phyloP scores from a whole-genome alignment of 2,888 invertebrate species.

The Ormyrus thymus region DNA sequence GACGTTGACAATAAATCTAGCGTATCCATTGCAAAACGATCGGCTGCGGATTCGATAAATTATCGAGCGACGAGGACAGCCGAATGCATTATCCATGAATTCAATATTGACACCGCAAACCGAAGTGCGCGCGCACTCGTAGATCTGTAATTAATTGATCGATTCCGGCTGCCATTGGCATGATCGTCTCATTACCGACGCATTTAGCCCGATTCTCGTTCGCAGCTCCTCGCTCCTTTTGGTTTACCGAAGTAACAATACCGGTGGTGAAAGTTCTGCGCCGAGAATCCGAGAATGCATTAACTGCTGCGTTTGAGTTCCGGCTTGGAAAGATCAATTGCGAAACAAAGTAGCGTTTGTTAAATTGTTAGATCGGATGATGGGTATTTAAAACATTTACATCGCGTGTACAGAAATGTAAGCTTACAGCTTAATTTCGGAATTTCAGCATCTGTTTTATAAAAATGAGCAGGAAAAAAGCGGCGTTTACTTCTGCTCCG shows the following conservation, averaged over 20 bases:
- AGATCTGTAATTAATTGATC: slow-evolving; percentile 69
- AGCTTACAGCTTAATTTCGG: too few species aligned
- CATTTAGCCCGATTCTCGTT: slow-evolving; percentile 19
- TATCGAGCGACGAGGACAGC: slow-evolving; percentile 54
- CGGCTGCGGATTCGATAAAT: slow-evolving; percentile 46
- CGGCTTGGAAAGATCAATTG: too few species aligned
- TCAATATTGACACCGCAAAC: slow-evolving; percentile 70
- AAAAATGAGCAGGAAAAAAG: too few species aligned
- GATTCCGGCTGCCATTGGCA: slow-evolving; percentile 58
- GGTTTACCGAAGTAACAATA: background rate
- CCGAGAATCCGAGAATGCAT: too few species aligned
- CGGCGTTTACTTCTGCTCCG: too few species aligned
- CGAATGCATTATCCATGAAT: slow-evolving; percentile 68
- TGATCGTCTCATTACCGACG: slow-evolving; percentile 51
- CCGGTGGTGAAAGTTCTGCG: too few species aligned
- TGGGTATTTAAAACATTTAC: too few species aligned
- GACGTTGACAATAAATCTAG: slow-evolving; percentile 44
- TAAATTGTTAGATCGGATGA: too few species aligned
- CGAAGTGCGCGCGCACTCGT: slow-evolving; percentile 59
- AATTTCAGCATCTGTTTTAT: too few species aligned
- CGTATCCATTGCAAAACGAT: slow-evolving; percentile 44
- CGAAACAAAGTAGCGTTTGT: too few species aligned
- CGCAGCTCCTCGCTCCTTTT: background rate
- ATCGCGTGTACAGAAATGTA: too few species aligned
- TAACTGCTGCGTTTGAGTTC: too few species aligned